A percentile compares a stretch with the other conserved stretches of the same genome.
phyloP scores from a whole-genome alignment of 35 echinoderm and acorn worm genomes.

The Apostichopus japonicus region DNA sequence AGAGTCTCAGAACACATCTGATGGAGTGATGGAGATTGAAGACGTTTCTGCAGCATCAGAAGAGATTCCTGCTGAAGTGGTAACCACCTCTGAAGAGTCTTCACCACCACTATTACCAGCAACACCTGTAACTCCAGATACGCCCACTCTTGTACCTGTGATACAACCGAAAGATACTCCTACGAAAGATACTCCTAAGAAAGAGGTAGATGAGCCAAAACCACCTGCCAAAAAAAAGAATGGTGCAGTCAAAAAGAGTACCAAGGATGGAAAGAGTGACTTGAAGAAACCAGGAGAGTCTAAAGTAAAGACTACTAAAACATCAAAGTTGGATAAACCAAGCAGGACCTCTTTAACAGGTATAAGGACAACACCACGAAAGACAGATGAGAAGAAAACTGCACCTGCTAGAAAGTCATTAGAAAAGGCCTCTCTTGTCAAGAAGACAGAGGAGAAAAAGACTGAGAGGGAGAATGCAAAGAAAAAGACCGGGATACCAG shows the following conservation, averaged over 20 bases:
- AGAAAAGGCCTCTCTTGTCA: conserved; percentile 47
- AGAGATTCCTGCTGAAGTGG: conserved; percentile 52
- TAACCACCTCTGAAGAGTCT: conserved; percentile 23
- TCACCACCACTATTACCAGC: background rate
- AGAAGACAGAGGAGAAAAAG: conserved; percentile 64
- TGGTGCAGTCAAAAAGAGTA: conserved; percentile 12
- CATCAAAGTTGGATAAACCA: conserved; percentile 20
- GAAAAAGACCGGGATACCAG: conserved; percentile 43
- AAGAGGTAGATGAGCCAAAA: conserved; percentile 5
- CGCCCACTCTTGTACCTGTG: background rate
- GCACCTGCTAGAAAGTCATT: conserved; percentile 30
- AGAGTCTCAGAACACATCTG: conserved; percentile 60
- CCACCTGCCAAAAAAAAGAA: conserved; percentile 8
- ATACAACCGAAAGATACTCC: background rate
- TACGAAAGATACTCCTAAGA: background rate
- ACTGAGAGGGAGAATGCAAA: conserved; percentile 60
- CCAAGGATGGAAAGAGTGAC: conserved; percentile 37
- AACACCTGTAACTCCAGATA: conserved; percentile 6
- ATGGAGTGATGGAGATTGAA: conserved; percentile 57
- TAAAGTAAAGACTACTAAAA: conserved; percentile 41
- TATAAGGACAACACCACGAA: conserved; percentile 56
- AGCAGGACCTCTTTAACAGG: conserved; percentile 44
- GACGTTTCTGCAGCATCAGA: conserved; percentile 59
- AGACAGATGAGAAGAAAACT: conserved; percentile 64
- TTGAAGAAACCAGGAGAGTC: background rate